Conservation (phyloP, 1,140 invertebrate genomes). For the Holcopasites calliopsidis region DNA sequence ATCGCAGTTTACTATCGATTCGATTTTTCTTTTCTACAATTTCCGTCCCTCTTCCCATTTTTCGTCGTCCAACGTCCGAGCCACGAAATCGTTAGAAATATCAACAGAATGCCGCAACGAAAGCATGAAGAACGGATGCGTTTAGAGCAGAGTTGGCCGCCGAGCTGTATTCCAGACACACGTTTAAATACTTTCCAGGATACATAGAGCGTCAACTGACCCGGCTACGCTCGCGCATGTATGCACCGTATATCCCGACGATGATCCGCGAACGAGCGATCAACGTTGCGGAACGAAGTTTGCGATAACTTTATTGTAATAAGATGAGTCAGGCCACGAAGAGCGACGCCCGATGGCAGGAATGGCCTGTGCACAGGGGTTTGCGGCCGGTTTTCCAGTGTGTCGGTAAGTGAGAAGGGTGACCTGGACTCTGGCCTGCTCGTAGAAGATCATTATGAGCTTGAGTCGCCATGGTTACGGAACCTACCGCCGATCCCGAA, state of each 20-base stretch:
- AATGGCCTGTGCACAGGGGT: constrained; percentile 33
- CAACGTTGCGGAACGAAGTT: constrained; percentile 72
- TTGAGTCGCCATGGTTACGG: constrained; percentile 78
- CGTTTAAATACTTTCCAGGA: constrained; percentile 29
- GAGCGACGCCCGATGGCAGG: constrained; percentile 37
- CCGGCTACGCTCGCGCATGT: not conserved
- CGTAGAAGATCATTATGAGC: constrained; percentile 79
- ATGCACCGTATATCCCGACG: not conserved
- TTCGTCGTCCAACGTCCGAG: constrained; percentile 20
- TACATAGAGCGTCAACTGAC: not conserved
- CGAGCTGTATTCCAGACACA: not conserved
- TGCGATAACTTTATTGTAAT: constrained; percentile 76
- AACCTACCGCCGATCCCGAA: constrained; percentile 67
- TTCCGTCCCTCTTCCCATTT: constrained; percentile 1
- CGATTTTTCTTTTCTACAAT: too few species aligned
- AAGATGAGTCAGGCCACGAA: constrained; percentile 66
- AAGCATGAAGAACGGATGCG: not conserved
- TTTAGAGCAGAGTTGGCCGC: not conserved
- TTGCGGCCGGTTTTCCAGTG: constrained; percentile 72
- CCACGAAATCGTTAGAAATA: constrained; percentile 27
- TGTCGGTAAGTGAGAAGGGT: constrained; percentile 76
- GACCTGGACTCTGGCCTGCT: constrained; percentile 62
- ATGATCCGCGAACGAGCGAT: constrained; percentile 52
- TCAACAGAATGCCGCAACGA: constrained; percentile 12
- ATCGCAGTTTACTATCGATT: too few species aligned